A percentile compares a stretch with the other conserved stretches of the same genome.
These are phyloP conservation scores for Hiodon tergisus DNA, from an alignment of 2,113 vertebrate genomes.

Conservation along the genomic window DNA sequence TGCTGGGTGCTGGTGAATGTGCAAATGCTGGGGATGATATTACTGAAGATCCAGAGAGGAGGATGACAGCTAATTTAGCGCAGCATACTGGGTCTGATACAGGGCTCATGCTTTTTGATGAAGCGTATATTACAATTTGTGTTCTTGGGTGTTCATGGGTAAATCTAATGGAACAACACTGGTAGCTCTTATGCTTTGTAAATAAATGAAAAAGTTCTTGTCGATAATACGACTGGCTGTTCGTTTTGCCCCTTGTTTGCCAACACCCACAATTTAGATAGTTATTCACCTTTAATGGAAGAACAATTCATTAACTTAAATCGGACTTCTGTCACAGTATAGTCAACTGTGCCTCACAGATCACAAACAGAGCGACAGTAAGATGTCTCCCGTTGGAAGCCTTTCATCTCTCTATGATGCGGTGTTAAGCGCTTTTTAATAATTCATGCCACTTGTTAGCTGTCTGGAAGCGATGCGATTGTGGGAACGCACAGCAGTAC, in stretches of 20 bases:
- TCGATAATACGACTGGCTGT: too few species aligned
- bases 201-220: too few species aligned
- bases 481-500: too few species aligned
- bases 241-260: too few species aligned
- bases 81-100: conserved; percentile 92
- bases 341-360: neutral
- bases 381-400: neutral
- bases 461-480: too few species aligned
- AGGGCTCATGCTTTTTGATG: conserved; percentile 83
- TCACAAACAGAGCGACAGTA: neutral
- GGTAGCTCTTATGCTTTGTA: too few species aligned
- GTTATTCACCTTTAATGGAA: too few species aligned
- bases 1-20: conserved; percentile 90
- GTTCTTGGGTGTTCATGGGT: neutral
- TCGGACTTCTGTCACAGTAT: neutral
- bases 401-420: neutral
- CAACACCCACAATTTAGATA: too few species aligned
- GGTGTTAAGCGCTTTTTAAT: neutral
- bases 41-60: conserved; percentile 99
- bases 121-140: conserved; percentile 78
- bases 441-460: neutral
- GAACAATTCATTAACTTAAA: too few species aligned
- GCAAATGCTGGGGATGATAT: conserved; percentile 99
- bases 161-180: too few species aligned
- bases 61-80: conserved; percentile 99